Conservation (phyloP, 2,797 vertebrate genomes). For the Lateolabrax maculatus region DNA sequence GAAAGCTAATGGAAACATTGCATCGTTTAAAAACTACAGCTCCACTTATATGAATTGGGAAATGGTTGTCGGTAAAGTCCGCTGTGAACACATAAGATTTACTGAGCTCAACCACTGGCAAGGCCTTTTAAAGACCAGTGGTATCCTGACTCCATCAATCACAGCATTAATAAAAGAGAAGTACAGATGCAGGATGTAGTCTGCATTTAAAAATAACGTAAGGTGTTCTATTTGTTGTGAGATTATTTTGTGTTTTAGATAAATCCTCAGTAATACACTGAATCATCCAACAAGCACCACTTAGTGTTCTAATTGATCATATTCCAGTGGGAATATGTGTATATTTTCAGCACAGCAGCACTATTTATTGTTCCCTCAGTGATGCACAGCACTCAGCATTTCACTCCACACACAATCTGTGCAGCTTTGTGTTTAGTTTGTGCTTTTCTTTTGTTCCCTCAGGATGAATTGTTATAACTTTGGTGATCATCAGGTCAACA, state of each 20-base stretch:
- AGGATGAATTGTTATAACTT: too few species aligned
- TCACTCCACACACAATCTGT: background rate
- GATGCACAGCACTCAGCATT: background rate
- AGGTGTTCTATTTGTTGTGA: conserved; percentile 5
- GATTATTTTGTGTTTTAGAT: conserved; percentile 18
- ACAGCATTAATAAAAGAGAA: background rate
- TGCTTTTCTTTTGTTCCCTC: too few species aligned
- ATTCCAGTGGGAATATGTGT: background rate
- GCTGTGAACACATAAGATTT: too few species aligned
- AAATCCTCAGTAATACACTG: conserved; percentile 10
- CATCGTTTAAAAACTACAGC: background rate
- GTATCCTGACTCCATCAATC: background rate
- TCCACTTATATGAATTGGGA: too few species aligned
- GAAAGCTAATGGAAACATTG: background rate
- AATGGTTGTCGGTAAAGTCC: too few species aligned
- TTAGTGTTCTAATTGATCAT: conserved; percentile 3
- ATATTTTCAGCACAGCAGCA: background rate
- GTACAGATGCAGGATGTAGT: background rate
- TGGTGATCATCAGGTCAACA: too few species aligned
- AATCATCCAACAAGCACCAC: conserved; percentile 6
- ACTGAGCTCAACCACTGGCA: too few species aligned
- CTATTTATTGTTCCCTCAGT: background rate
- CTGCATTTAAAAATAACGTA: background rate
- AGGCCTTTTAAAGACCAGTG: background rate
- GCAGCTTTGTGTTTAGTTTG: background rate